phyloP scores from a whole-genome alignment of 2,113 vertebrate species.

The Rana temporaria region DNA sequence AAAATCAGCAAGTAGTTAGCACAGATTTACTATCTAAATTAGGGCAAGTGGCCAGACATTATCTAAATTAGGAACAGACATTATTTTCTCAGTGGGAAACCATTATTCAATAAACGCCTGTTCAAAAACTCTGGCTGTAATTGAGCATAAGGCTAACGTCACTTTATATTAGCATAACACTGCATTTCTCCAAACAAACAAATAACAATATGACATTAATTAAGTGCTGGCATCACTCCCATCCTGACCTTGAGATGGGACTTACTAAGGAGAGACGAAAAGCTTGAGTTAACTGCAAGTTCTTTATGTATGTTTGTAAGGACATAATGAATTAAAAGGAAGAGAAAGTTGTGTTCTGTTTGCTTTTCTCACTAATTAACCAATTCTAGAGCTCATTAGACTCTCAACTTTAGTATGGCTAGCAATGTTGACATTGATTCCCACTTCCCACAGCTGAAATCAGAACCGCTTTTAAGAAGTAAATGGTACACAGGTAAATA shows the following conservation, averaged over 20 bases:
- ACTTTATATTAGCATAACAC: slow-evolving; percentile 38
- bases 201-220: slow-evolving; percentile 49
- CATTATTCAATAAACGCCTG: slow-evolving; percentile 38
- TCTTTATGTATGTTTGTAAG: background rate
- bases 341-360: background rate
- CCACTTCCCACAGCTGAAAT: no score
- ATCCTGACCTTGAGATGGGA: slow-evolving; percentile 37
- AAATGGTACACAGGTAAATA: no score
- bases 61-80: slow-evolving; percentile 15
- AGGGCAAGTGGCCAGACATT: slow-evolving; percentile 17
- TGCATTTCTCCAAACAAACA: slow-evolving; percentile 41
- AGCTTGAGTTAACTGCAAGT: background rate
- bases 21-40: slow-evolving; percentile 5
- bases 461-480: no score
- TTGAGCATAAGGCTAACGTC: slow-evolving; percentile 48
- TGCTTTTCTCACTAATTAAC: background rate
- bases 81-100: slow-evolving; percentile 19
- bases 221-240: slow-evolving; percentile 44
- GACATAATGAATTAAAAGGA: background rate
- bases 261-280: slow-evolving; percentile 3
- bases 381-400: background rate
- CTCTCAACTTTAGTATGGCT: no score
- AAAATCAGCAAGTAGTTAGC: background rate
- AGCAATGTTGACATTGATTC: no score
- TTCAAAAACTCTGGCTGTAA: slow-evolving; percentile 43